Base-by-base conservation (phyloP, 1,140 invertebrate species). In the Anadara kagoshimensis region DNA sequence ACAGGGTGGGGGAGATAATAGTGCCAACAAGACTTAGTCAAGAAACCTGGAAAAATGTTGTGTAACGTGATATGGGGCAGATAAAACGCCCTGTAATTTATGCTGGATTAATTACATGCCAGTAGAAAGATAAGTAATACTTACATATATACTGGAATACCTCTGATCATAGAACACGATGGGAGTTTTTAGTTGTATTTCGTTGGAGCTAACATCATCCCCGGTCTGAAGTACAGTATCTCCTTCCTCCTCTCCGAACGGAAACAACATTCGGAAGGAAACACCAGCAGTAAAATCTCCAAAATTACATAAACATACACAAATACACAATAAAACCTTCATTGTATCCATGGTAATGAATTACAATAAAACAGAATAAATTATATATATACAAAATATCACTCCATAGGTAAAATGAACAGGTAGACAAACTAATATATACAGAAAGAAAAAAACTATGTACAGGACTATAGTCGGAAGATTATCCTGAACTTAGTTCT, bases 141-240 rank as follows among this genome's bases (percentile, higher is more conserved):
- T 95, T 89, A 96, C 94, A 89, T 91, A 95, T 83, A 95, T 90
- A 43, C 91, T 91, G 53, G 92, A 91, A 87, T 94, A 95, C 58
- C 89, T 87, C 56, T 93, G 92, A 78, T 93, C 93, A 87, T 93
- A 95, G 86, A 95, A 94, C 8, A 90, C 88, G 63, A 95, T 91
- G 0, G 94, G 93, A 4, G 91, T 91, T 70, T 90, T 88, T 29
- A 94, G 89, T n/a, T 75, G 45, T 58, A 91, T 78, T 79, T 90
- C 90, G 8, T 85, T 80, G 8, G 89, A 90, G 49, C 89, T 86
- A 14, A 88, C 76, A 73, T 91, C 90, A 72, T 91, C 89, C 5
- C 70, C 71, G 36, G 69, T 18, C 10, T 65, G 51, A 43, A 83
- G 47, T 8, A 61, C 56, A n/a, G 36, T 20, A 62, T 83, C 80